Conservation (phyloP, 2,113 vertebrate species). For the Sterrhoptilus dennistouni region DNA sequence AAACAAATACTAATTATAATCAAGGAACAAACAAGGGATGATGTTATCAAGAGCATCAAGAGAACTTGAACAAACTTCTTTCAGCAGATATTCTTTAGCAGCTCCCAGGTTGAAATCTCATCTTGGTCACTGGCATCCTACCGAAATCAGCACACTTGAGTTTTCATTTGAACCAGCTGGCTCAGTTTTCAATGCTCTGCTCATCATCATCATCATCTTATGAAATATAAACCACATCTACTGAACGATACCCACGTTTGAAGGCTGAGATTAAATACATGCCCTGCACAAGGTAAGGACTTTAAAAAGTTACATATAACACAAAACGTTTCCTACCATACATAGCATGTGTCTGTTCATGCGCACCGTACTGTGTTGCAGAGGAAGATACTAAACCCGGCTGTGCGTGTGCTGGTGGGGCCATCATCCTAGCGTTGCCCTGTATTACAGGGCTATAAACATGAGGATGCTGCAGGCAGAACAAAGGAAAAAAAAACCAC, state of each 20-base stretch:
- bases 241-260: neutral
- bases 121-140: conserved; percentile 65
- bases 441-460: conserved; percentile 96
- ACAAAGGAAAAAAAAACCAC: neutral
- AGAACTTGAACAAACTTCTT: conserved; percentile 60
- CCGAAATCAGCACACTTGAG: conserved; percentile 62
- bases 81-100: conserved; percentile 66
- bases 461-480: conserved; percentile 86
- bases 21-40: conserved; percentile 56
- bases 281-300: conserved; percentile 40
- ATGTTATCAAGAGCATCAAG: conserved; percentile 37
- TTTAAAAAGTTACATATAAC: conserved; percentile 64
- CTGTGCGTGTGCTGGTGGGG: conserved; percentile 88
- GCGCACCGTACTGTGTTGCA: conserved; percentile 88
- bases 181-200: conserved; percentile 62
- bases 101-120: conserved; percentile 58
- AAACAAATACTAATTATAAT: conserved; percentile 59
- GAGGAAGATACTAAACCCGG: conserved; percentile 91
- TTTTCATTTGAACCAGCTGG: conserved; percentile 51
- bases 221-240: conserved; percentile 34
- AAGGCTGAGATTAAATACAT: conserved; percentile 43
- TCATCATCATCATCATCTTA: conserved; percentile 39
- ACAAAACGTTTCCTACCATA: conserved; percentile 88
- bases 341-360: conserved; percentile 98
- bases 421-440: conserved; percentile 93